These are phyloP conservation scores for Cottoperca gobio DNA, from an alignment of 2,797 vertebrate species.

Conservation along the genomic window DNA sequence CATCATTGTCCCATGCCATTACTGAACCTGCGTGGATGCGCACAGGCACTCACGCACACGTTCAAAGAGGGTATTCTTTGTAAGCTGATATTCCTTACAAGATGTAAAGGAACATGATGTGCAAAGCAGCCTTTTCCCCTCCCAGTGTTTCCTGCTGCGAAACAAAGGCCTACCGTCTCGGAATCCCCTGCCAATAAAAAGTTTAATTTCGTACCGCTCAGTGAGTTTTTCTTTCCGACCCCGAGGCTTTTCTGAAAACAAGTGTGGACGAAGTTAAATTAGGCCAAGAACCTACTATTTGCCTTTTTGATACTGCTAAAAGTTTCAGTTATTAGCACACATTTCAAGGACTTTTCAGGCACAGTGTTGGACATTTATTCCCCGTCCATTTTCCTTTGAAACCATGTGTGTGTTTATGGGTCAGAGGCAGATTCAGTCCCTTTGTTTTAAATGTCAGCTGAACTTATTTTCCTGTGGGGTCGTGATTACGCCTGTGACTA, in stretches of 20 bases:
- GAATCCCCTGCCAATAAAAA: slow-evolving; percentile 49
- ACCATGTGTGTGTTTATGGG: slow-evolving; percentile 29
- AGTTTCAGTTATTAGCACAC: slow-evolving; percentile 36
- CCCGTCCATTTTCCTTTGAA: slow-evolving; percentile 31
- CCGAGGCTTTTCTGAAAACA: slow-evolving; percentile 33
- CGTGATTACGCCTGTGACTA: slow-evolving; percentile 25
- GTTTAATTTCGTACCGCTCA: slow-evolving; percentile 53
- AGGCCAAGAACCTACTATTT: slow-evolving; percentile 51
- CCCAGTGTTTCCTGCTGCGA: slow-evolving; percentile 31
- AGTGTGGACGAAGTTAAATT: slow-evolving; percentile 40
- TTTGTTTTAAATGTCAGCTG: slow-evolving; percentile 34
- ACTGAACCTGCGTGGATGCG: slow-evolving; percentile 49
- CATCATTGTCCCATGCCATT: slow-evolving; percentile 72
- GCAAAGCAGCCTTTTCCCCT: slow-evolving; percentile 36
- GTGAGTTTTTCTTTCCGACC: slow-evolving; percentile 20
- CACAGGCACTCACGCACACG: slow-evolving; percentile 20
- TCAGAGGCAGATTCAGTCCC: slow-evolving; percentile 26
- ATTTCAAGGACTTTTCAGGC: slow-evolving; percentile 30
- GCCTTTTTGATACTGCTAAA: slow-evolving; percentile 36
- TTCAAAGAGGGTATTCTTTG: slow-evolving; percentile 53
- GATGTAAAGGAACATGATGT: slow-evolving; percentile 36
- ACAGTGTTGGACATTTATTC: slow-evolving; percentile 34
- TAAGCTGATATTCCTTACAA: slow-evolving; percentile 36
- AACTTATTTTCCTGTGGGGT: slow-evolving; percentile 28
- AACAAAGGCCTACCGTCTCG: slow-evolving; percentile 30